Conservation (phyloP, 2,797 vertebrate genomes). For the Fringilla coelebs region DNA sequence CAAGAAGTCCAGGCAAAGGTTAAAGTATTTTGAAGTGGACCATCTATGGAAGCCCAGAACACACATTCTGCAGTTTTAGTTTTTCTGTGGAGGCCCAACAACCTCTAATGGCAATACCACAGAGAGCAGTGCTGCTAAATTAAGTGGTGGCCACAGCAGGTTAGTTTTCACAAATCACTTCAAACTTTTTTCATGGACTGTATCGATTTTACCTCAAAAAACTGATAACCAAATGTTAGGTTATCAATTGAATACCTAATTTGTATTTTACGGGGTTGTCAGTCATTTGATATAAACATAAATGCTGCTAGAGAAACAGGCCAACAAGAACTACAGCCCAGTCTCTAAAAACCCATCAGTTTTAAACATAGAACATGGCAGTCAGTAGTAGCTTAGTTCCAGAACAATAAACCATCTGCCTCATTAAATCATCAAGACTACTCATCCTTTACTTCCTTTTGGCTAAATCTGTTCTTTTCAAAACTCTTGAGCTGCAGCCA, state of each 20-base stretch:
- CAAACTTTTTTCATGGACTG: neutral
- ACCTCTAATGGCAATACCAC: neutral
- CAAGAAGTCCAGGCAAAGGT: neutral
- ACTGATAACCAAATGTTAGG: neutral
- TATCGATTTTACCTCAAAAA: neutral
- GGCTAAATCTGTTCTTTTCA: conserved; percentile 42
- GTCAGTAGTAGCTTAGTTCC: conserved; percentile 20
- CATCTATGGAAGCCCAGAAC: neutral
- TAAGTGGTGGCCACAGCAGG: neutral
- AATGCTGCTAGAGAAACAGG: neutral
- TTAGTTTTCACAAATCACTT: neutral
- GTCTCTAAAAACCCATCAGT: conserved; percentile 32
- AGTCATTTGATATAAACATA: neutral
- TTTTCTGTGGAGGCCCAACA: neutral
- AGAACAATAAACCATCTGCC: conserved; percentile 69
- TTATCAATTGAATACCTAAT: no score
- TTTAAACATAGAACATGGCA: conserved; percentile 53
- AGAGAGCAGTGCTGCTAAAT: neutral
- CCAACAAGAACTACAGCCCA: conserved; percentile 13
- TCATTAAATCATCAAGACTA: conserved; percentile 65
- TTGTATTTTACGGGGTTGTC: neutral
- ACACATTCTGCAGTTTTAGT: neutral
- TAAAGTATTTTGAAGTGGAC: neutral
- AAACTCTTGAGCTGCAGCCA: conserved; percentile 59
- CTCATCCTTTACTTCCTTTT: conserved; percentile 61